phyloP scores from a whole-genome alignment of 2,888 invertebrate species.

The Dryomyza anilis region DNA sequence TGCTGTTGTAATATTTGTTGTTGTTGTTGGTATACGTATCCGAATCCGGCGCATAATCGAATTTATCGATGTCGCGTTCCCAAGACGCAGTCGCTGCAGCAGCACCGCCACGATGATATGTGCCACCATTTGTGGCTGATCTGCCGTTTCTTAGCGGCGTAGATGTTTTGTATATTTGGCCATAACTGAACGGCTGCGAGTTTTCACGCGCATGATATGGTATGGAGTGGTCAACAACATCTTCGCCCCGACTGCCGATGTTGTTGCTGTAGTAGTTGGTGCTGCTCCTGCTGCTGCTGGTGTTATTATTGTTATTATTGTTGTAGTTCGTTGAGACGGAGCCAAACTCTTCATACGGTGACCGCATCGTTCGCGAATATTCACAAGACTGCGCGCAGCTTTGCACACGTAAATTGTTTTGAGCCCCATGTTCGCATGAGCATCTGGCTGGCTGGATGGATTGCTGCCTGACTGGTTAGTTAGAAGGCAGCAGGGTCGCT shows the following conservation, averaged over 20 bases:
- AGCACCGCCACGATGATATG: constrained; percentile 19
- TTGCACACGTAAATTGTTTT: constrained; percentile 34
- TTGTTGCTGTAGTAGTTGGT: too few relatives aligned
- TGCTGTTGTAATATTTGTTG: constrained; percentile 31
- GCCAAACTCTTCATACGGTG: constrained; percentile 55
- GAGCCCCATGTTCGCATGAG: constrained; percentile 21
- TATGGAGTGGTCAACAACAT: constrained; percentile 64
- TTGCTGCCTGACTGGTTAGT: too few relatives aligned
- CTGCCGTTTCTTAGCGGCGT: constrained; percentile 41
- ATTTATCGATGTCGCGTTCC: constrained; percentile 19
- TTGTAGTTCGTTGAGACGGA: constrained; percentile 43
- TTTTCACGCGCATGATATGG: constrained; percentile 92
- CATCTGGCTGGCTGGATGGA: too few relatives aligned
- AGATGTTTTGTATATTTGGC: constrained; percentile 64
- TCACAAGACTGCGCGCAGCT: constrained; percentile 54
- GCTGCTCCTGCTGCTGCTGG: too few relatives aligned
- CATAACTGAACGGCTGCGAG: constrained; percentile 89
- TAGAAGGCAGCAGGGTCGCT: too few relatives aligned
- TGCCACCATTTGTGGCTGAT: constrained; percentile 33
- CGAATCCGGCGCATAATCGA: background rate
- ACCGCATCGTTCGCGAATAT: constrained; percentile 61
- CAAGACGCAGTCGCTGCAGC: too few relatives aligned
- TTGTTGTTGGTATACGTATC: constrained; percentile 18
- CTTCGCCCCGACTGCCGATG: too few relatives aligned
- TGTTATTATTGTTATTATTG: too few relatives aligned